These are phyloP conservation scores for Pararge aegeria DNA, from an alignment of 1,140 invertebrate species.

Conservation along the genomic window DNA sequence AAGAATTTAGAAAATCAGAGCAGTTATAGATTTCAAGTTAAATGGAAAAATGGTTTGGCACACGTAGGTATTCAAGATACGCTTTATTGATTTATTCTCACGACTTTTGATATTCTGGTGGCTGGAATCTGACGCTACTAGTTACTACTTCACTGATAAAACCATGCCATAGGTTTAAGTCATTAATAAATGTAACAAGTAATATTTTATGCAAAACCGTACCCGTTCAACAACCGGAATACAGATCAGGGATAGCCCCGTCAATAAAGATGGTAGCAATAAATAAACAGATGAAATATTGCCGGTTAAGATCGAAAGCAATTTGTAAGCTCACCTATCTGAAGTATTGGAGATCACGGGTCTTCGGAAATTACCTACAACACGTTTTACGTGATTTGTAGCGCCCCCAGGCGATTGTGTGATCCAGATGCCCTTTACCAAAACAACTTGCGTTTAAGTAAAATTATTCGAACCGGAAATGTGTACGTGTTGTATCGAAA, in stretches of 20 bases:
- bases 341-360: constrained; percentile 60
- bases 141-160: too few relatives aligned
- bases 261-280: constrained; percentile 51
- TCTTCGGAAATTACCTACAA: constrained; percentile 68
- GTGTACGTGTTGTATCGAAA: constrained; percentile 21
- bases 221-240: constrained; percentile 5
- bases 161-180: not conserved
- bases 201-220: constrained; percentile 2
- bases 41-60: too few relatives aligned
- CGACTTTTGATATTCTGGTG: too few relatives aligned
- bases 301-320: constrained; percentile 68
- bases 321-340: constrained; percentile 68
- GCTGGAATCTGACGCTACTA: too few relatives aligned
- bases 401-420: constrained; percentile 64
- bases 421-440: constrained; percentile 58
- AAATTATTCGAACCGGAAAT: constrained; percentile 45
- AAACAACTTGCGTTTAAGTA: constrained; percentile 65
- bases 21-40: too few relatives aligned
- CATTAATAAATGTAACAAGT: not conserved
- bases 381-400: constrained; percentile 77
- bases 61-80: too few relatives aligned
- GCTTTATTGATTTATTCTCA: too few relatives aligned
- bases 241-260: constrained; percentile 18
- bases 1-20: too few relatives aligned
- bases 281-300: constrained; percentile 74